Percentiles rank a stretch among this genome's conserved stretches.
Evolutionary conservation across 1,140 invertebrate genomes (phyloP).

Genomic region (Telenomus remus): DNA sequence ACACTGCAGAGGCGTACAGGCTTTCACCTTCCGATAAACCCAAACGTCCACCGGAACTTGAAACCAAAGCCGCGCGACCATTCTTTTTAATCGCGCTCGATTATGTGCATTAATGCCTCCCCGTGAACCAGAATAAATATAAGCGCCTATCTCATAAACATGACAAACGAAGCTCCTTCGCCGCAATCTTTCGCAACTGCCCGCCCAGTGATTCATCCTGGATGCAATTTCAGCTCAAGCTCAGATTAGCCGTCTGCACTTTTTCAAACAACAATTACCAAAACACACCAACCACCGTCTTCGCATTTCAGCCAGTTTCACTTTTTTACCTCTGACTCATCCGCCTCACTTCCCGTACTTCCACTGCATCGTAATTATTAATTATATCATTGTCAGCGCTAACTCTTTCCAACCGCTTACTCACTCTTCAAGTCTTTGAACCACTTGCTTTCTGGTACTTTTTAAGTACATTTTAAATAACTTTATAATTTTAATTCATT

Average conservation of each 20-base stretch:
- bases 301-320: conserved; percentile 21
- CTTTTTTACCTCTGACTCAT: background rate
- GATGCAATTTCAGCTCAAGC: conserved; percentile 17
- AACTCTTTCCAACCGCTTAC: no score
- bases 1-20: conserved; percentile 69
- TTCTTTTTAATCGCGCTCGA: conserved; percentile 39
- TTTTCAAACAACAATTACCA: conserved; percentile 13
- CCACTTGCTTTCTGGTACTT: no score
- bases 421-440: no score
- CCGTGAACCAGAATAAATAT: no score
- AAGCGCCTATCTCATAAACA: background rate
- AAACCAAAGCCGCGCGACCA: conserved; percentile 4
- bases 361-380: conserved; percentile 21
- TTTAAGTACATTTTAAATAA: no score
- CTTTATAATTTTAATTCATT: no score
- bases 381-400: conserved; percentile 24
- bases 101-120: conserved; percentile 41
- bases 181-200: background rate
- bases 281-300: conserved; percentile 6
- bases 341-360: background rate
- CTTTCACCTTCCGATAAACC: conserved; percentile 63
- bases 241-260: conserved; percentile 22
- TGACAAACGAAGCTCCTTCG: conserved; percentile 2
- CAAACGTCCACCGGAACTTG: conserved; percentile 50
- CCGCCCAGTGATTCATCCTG: conserved; percentile 23